A percentile compares a stretch with the other conserved stretches of the same genome.
Evolutionary conservation across 2,888 invertebrate genomes (phyloP).

Genomic region (Melolontha melolontha): DNA sequence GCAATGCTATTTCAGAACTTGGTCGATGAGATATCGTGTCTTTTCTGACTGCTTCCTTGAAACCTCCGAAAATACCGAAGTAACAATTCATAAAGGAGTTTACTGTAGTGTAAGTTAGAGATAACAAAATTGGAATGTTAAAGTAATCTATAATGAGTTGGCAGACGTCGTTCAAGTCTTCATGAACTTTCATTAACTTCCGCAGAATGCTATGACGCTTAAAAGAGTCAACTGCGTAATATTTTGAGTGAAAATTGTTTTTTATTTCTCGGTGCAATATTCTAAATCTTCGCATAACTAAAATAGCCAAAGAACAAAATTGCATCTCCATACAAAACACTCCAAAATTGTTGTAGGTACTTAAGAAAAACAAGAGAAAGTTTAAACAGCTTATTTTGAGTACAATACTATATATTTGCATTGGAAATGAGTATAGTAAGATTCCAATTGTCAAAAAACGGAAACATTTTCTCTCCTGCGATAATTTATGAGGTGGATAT

Average conservation of each 20-base stretch:
- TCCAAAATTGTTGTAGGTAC: conserved; percentile 1
- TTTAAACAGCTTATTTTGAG: not conserved
- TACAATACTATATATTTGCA: not conserved
- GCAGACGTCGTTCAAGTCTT: no score
- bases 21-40: not conserved
- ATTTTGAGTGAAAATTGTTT: not conserved
- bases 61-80: conserved; percentile 33
- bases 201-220: not conserved
- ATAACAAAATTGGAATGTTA: conserved; percentile 21
- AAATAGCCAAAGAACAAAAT: conserved; percentile 16
- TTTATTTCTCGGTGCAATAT: no score
- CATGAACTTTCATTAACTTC: not conserved
- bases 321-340: conserved; percentile 14
- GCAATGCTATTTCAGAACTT: not conserved
- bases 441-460: not conserved
- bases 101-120: not conserved
- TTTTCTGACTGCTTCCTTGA: conserved; percentile 1
- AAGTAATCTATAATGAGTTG: conserved; percentile 26
- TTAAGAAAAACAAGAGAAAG: not conserved
- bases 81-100: conserved; percentile 18
- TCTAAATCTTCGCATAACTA: no score
- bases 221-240: not conserved
- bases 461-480: conserved; percentile 2
- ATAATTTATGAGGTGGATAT: conserved; percentile 9
- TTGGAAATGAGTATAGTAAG: conserved; percentile 11